These are phyloP conservation scores for Heliconius cydno DNA, from an alignment of 2,888 invertebrate species.

Conservation along the genomic window DNA sequence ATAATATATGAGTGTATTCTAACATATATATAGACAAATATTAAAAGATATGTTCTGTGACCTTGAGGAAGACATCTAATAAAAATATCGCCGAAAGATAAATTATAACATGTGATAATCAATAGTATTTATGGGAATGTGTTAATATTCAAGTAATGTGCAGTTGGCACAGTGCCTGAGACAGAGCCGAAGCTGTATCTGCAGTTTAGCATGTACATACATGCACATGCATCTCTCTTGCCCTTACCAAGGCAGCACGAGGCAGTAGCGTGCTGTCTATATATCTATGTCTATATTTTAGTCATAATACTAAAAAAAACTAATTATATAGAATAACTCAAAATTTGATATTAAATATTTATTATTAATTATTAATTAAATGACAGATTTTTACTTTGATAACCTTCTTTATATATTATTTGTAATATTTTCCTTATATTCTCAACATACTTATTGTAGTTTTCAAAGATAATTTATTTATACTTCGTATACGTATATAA, in stretches of 20 bases:
- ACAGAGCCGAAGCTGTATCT: constrained; percentile 31
- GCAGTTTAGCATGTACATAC: constrained; percentile 21
- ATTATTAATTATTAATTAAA: too few species aligned
- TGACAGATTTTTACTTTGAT: not conserved
- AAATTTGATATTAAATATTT: too few species aligned
- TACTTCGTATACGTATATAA: too few species aligned
- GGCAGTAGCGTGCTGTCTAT: not conserved
- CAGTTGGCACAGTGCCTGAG: constrained; percentile 41
- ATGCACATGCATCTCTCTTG: constrained; percentile 16
- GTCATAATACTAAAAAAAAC: too few species aligned
- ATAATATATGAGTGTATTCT: too few species aligned
- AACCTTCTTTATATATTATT: not conserved
- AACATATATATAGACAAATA: too few species aligned
- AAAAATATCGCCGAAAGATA: too few species aligned
- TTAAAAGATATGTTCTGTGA: not conserved
- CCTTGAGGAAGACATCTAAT: not conserved
- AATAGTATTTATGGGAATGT: constrained; percentile 39
- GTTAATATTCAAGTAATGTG: constrained; percentile 33
- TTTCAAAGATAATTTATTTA: too few species aligned
- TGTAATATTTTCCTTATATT: not conserved
- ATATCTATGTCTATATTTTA: not conserved
- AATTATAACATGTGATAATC: constrained; percentile 4
- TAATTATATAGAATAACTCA: too few species aligned
- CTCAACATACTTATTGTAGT: not conserved
- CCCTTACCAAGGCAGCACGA: constrained; percentile 18